Evolutionary conservation across 2,113 vertebrate species (phyloP), one percentile per base, ranked within the genome.

Genomic region (Centropus unirufus): DNA sequence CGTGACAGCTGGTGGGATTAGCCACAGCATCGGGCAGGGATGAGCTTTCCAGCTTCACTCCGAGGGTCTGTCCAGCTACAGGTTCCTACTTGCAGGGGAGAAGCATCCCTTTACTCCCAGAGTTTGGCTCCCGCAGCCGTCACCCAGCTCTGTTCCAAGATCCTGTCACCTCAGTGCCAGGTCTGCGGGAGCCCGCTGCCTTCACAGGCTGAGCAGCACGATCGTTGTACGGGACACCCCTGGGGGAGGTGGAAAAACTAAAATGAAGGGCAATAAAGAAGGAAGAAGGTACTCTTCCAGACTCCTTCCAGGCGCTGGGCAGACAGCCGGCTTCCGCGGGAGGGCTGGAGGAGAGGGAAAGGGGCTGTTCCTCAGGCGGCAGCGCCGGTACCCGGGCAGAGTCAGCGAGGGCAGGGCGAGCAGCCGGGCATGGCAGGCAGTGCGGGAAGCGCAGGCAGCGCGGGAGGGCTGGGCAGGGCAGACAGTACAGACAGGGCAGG

Each of bases 31-130:
- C 14, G 46, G 81, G 61, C 47, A 57, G 69, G 27, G 73, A 61
- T 64, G 84, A 93, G 62, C 36, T 70, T 91, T 73, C 39, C 83
- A 77, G 58, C 32, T 83, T 62, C 83, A 5, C 70, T 84, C 57
- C 36, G 42, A 74, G 54, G 40, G 90, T 42, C 40, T 84, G 72
- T 62, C 36, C 91, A 81, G 96, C 90, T 79, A 81, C 93, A 94
- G 91, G 88, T 73, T 86, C 78, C 62, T 57, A 63, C 80, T 74
- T 19, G 74, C 24, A 7, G 24, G n/a, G 29, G 40, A 54, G 47
- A 86, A 84, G 73, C 77, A 72, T 18, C 69, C 80, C 61, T 61
- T 81, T 64, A 77, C 32, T 91, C 75, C 30, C 47, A 36, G 44
- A 87, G 42, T 8, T 40, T 39, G 92, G 81, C 68, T 88, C 59